Evolutionary conservation across 2,888 invertebrate genomes (phyloP).

Genomic region (Epinotia ramella): DNA sequence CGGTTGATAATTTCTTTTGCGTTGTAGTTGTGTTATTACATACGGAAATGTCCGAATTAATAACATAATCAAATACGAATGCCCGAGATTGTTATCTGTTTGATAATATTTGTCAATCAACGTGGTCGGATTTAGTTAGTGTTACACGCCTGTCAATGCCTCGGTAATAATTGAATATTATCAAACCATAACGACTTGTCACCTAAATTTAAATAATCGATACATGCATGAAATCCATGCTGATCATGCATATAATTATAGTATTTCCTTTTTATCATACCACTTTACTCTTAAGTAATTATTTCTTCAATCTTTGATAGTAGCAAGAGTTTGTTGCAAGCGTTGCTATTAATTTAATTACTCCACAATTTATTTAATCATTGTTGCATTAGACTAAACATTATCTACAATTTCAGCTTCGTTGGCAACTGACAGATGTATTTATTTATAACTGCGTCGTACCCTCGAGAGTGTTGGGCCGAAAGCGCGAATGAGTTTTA

Average conservation of each 20-base stretch:
- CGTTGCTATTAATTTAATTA: constrained; percentile 2
- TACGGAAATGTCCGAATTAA: constrained; percentile 69
- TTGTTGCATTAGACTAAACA: constrained; percentile 64
- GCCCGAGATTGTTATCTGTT: constrained; percentile 76
- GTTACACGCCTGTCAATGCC: constrained; percentile 39
- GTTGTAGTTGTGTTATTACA: constrained; percentile 61
- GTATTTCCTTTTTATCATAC: constrained; percentile 16
- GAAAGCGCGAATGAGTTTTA: constrained; percentile 84
- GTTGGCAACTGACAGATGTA: constrained; percentile 76
- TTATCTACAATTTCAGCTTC: constrained; percentile 52
- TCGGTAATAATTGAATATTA: constrained; percentile 38
- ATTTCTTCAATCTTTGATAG: constrained; percentile 2
- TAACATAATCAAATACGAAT: constrained; percentile 68
- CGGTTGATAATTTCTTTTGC: constrained; percentile 75
- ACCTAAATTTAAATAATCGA: constrained; percentile 17
- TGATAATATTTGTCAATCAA: constrained; percentile 62
- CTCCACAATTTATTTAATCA: constrained; percentile 38
- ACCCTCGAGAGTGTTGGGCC: constrained; percentile 81
- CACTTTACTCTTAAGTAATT: constrained; percentile 8
- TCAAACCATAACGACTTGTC: constrained; percentile 28
- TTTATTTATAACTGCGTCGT: constrained; percentile 81
- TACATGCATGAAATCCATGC: constrained; percentile 1
- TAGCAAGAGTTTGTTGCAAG: constrained; percentile 1
- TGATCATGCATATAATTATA: constrained; percentile 16
- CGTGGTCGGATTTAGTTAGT: constrained; percentile 39